Evolutionary conservation across 2,113 vertebrate species (phyloP).

Genomic region (Geothlypis trichas): DNA sequence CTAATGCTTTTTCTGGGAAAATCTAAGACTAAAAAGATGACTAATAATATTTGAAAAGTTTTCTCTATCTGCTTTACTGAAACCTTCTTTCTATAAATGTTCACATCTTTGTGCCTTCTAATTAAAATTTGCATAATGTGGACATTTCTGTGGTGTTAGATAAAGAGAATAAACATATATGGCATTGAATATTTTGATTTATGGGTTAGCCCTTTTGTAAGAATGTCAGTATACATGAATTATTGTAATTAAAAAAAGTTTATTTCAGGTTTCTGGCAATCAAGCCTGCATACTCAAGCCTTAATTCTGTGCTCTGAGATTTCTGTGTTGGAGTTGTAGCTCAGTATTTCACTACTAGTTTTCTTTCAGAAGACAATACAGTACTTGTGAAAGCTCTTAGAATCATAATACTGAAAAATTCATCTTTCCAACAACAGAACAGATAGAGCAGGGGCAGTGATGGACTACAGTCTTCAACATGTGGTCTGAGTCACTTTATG

Average conservation of each 20-base stretch:
- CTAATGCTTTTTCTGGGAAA: not conserved
- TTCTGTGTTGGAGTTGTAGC: not conserved
- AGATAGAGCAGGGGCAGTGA: not conserved
- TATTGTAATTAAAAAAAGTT: not conserved
- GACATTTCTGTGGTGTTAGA: not conserved
- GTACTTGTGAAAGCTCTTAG: not conserved
- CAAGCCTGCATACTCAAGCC: fast-evolving
- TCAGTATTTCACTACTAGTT: not conserved
- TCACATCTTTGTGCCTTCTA: not conserved
- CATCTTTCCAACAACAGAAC: not conserved
- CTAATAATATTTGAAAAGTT: not conserved
- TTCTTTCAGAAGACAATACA: not conserved
- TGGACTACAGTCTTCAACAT: not conserved
- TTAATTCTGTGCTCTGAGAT: not conserved
- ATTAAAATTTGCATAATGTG: not conserved
- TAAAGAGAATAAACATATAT: not conserved
- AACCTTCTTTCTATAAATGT: not conserved
- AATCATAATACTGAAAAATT: not conserved
- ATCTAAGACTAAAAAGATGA: not conserved
- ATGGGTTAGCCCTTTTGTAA: not conserved
- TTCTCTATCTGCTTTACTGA: not conserved
- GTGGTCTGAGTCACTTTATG: not conserved
- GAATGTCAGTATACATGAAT: not conserved
- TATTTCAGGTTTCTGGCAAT: not conserved
- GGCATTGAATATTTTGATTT: not conserved